Conservation (phyloP, 2,888 invertebrate species). For the Gortyna flavago region DNA sequence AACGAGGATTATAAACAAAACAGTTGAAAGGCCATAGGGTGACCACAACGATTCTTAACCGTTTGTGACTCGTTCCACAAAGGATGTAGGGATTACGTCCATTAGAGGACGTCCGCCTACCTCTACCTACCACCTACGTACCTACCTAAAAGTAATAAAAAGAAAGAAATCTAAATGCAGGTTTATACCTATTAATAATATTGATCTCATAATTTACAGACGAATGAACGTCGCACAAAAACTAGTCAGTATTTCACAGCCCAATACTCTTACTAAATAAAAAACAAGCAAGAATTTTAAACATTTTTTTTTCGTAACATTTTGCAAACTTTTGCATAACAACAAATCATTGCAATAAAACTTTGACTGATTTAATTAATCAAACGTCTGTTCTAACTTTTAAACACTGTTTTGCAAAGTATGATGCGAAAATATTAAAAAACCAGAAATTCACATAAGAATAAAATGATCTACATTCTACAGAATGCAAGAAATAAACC, state of each 20-base stretch:
- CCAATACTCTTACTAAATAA: slow-evolving; percentile 30
- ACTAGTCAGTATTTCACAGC: slow-evolving; percentile 21
- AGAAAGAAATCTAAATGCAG: neutral
- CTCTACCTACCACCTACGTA: neutral
- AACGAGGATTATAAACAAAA: neutral
- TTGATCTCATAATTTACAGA: neutral
- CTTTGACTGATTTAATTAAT: slow-evolving; percentile 27
- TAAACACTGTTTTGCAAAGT: neutral
- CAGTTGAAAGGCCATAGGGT: neutral
- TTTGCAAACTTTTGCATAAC: slow-evolving; percentile 27
- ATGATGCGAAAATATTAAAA: neutral
- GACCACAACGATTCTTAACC: neutral
- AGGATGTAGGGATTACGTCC: neutral
- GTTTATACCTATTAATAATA: neutral
- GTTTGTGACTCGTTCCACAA: neutral
- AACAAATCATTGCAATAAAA: slow-evolving; percentile 29
- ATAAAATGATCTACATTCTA: slow-evolving; percentile 2
- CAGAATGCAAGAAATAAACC: slow-evolving; percentile 21
- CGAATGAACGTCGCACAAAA: slow-evolving; percentile 8
- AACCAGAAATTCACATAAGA: neutral
- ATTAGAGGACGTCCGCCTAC: neutral
- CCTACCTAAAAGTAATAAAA: neutral
- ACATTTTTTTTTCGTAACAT: slow-evolving; percentile 37
- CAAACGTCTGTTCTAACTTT: slow-evolving; percentile 15
- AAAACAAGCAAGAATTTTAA: slow-evolving; percentile 17